Base-by-base conservation (phyloP, 2,888 invertebrate genomes). In the Octodonta nipae region DNA sequence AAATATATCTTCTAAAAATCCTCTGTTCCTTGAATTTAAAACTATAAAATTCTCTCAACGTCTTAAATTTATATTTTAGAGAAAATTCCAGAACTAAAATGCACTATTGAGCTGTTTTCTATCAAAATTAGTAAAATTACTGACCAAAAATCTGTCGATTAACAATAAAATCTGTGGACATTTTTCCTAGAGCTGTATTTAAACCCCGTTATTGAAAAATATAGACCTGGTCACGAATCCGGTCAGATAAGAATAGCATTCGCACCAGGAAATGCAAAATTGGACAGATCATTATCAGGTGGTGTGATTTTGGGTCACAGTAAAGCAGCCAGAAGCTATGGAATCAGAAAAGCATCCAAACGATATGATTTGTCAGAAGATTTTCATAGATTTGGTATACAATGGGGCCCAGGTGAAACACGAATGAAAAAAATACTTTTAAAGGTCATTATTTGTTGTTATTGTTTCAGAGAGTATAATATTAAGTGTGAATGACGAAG, bases 161-260 rank as follows among this genome's bases (percentile, higher is more conserved):
- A 14, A n/a, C 10, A 1, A 26, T 26, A 6, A 11, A 1, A 26
- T 10, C 2, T 13, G 1, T n/a, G n/a, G n/a, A n/a, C n/a, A n/a
- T n/a, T n/a, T n/a, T n/a, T 52, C 56, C 2, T 45, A 80, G 80
- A 74, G 50, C 60, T 82, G 7, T 69, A 66, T 36, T 49, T 82
- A 47, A 75, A 81, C 47, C 80, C 85, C 0, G 59, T 65, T 4
- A 66, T 70, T 29, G 66, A 68, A 17, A 58, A 64, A 8, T 83
- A 82, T 46, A 83, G 82, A 0, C 38, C 55, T 53, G 31, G 32
- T 13, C 71, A 68, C 40, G 66, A 71, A 1, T 80, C 81, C 0
- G 82, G 83, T 0, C 67, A 80, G 49, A 69, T 88, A 22, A 72
- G 79, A 27, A 61, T 88, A 8, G 81, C 81, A 2, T 73, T 73